Conservation (phyloP, 2,113 vertebrate species). For the Poeciliopsis retropinna region DNA sequence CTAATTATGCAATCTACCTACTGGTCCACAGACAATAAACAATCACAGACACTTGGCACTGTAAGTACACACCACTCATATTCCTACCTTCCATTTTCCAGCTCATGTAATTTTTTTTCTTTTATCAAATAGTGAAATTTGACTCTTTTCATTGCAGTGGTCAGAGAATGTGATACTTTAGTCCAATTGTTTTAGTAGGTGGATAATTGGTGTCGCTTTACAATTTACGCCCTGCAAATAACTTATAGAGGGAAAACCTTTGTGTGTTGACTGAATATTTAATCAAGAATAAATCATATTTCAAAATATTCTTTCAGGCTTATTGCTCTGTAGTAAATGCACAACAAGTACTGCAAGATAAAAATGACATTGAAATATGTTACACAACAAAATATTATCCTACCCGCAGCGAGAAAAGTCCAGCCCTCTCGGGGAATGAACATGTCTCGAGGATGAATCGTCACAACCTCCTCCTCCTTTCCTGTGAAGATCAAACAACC, state of each 20-base stretch:
- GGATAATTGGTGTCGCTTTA: neutral
- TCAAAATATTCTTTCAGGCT: neutral
- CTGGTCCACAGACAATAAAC: too few species aligned
- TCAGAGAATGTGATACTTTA: neutral
- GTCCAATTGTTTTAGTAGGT: too few species aligned
- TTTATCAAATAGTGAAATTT: neutral
- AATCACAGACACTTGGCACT: too few species aligned
- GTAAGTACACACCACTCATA: too few species aligned
- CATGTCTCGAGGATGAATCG: conserved; percentile 85
- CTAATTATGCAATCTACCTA: too few species aligned
- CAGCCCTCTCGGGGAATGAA: conserved; percentile 84
- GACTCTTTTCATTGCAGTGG: neutral
- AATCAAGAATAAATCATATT: neutral
- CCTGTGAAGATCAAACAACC: conserved; percentile 72
- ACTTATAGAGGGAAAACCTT: neutral
- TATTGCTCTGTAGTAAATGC: neutral
- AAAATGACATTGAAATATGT: neutral
- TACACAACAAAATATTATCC: neutral
- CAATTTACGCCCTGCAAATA: neutral
- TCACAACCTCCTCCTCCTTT: conserved; percentile 78
- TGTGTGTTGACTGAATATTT: neutral
- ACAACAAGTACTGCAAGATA: too few species aligned
- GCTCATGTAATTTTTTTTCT: neutral
- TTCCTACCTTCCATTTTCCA: too few species aligned
- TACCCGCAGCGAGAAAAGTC: conserved; percentile 91